phyloP scores from a whole-genome alignment of 2,797 vertebrate genomes.

The Myotis planiceps region DNA sequence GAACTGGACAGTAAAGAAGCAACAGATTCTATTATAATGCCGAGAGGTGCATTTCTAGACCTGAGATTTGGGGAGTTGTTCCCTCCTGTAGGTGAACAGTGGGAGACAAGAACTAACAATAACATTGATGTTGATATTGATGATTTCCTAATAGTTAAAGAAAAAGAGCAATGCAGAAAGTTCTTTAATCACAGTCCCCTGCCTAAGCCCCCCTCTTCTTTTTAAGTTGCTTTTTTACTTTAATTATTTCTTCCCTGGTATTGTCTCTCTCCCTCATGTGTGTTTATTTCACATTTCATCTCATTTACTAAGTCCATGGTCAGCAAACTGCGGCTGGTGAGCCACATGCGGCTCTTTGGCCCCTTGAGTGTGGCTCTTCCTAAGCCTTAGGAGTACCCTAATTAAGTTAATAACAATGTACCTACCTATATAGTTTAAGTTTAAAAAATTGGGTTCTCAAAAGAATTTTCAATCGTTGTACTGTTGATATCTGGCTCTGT shows the following conservation, averaged over 20 bases:
- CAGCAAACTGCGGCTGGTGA: accelerated
- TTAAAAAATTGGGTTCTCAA: too few relatives aligned
- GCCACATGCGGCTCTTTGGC: too few relatives aligned
- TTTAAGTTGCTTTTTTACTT: neutral
- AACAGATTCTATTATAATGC: neutral
- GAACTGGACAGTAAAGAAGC: neutral
- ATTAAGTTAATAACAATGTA: too few relatives aligned
- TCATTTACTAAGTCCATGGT: neutral
- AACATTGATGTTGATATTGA: neutral
- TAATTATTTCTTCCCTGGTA: neutral
- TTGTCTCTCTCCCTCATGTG: neutral
- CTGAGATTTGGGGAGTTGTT: neutral
- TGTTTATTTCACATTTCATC: neutral
- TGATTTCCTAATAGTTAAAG: neutral
- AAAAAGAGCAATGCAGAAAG: neutral
- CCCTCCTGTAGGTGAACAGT: neutral
- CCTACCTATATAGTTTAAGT: too few relatives aligned
- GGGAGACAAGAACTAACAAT: neutral
- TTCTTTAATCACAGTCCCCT: neutral
- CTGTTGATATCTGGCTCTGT: too few relatives aligned
- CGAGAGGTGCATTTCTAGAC: neutral
- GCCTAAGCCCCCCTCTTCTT: neutral
- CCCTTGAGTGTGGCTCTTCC: too few relatives aligned
- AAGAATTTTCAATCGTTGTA: too few relatives aligned
- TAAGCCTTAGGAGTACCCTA: too few relatives aligned